Conservation (phyloP, 2,797 vertebrate genomes). For the Liasis olivaceus region DNA sequence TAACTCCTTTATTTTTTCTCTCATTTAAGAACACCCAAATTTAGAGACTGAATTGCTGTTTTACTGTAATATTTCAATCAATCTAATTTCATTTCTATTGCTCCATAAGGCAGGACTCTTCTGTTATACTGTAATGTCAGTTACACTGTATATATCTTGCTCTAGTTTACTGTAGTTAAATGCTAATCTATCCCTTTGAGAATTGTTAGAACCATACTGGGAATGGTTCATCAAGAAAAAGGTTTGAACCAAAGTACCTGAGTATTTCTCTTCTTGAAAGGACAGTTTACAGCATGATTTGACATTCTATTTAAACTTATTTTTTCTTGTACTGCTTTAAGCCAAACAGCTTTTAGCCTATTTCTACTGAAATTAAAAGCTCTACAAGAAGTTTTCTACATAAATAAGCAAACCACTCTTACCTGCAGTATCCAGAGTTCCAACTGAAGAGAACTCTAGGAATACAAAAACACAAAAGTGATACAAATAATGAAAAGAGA, state of each 20-base stretch:
- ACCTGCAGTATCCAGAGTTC: slow-evolving; percentile 57
- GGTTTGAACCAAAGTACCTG: neutral
- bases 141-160: neutral
- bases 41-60: neutral
- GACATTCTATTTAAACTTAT: neutral
- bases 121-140: neutral
- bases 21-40: neutral
- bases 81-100: neutral
- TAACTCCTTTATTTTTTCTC: neutral
- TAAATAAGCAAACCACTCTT: slow-evolving; percentile 38
- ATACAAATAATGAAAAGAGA: slow-evolving; percentile 40
- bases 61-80: neutral
- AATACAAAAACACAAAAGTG: slow-evolving; percentile 44
- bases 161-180: neutral
- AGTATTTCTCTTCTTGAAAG: neutral
- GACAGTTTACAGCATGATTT: neutral
- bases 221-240: neutral
- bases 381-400: neutral
- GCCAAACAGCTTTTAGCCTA: neutral
- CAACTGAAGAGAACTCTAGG: slow-evolving; percentile 47
- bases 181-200: neutral
- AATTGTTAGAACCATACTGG: neutral
- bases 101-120: neutral
- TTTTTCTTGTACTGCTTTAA: neutral
- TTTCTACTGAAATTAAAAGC: neutral